Conservation (phyloP, 2,888 invertebrate genomes). For the Rhorus exstirpatorius region DNA sequence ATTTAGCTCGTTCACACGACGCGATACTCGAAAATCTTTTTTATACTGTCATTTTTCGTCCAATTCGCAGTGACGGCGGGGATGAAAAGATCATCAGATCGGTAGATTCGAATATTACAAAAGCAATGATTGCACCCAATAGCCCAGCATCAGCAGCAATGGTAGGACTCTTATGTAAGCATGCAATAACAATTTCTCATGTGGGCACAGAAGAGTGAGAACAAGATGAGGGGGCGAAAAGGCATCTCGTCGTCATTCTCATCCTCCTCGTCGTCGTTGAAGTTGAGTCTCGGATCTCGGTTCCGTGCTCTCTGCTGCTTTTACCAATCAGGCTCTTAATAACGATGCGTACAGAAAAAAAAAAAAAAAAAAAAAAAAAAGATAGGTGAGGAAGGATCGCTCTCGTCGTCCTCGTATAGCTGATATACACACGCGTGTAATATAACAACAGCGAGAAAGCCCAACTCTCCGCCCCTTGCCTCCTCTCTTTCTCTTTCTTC, state of each 20-base stretch:
- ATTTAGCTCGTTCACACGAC: not conserved
- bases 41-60: slow-evolving; percentile 1
- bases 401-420: slow-evolving; percentile 64
- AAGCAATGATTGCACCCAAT: slow-evolving; percentile 49
- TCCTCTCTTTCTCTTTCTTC: slow-evolving; percentile 71
- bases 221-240: slow-evolving; percentile 45
- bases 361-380: too few relatives aligned
- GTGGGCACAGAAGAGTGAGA: slow-evolving; percentile 1
- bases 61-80: not conserved
- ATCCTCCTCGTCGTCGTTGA: slow-evolving; percentile 67
- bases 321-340: slow-evolving; percentile 82
- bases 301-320: slow-evolving; percentile 69
- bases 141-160: slow-evolving; percentile 48
- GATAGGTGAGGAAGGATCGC: slow-evolving; percentile 71
- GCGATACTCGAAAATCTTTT: not conserved
- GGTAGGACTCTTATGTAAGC: slow-evolving; percentile 17
- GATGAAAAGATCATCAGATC: not conserved
- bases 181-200: slow-evolving; percentile 53
- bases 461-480: slow-evolving; percentile 46
- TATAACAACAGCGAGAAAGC: slow-evolving; percentile 76
- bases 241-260: slow-evolving; percentile 42
- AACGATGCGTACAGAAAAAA: slow-evolving; percentile 76
- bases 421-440: slow-evolving; percentile 77
- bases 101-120: slow-evolving; percentile 17
- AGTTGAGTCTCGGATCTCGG: slow-evolving; percentile 62